Conservation (phyloP, 2,888 invertebrate species). For the Lysandra bellargus region DNA sequence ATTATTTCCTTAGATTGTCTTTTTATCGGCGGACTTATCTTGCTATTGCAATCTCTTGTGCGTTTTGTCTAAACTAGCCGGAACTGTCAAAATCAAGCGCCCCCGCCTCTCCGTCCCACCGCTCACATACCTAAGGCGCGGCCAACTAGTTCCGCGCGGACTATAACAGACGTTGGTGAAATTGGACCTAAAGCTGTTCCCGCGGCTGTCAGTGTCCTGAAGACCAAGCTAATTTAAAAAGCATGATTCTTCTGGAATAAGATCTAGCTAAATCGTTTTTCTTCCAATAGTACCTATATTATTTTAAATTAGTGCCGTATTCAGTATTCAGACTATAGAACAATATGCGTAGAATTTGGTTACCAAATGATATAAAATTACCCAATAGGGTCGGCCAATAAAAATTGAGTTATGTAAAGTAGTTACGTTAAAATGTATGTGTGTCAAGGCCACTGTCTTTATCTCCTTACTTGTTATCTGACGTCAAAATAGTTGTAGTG, state of each 20-base stretch:
- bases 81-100: too few species aligned
- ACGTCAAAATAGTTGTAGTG: constrained; percentile 39
- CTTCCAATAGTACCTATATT: background rate
- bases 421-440: constrained; percentile 15
- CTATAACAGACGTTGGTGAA: too few species aligned
- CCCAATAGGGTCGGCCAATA: constrained; percentile 10
- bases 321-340: background rate
- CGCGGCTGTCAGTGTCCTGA: too few species aligned
- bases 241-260: background rate
- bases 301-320: background rate
- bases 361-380: constrained; percentile 10
- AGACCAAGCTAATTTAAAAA: too few species aligned
- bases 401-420: constrained; percentile 28
- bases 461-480: constrained; percentile 12
- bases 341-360: constrained; percentile 6
- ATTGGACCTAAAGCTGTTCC: too few species aligned
- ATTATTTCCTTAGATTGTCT: too few species aligned
- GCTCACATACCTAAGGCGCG: too few species aligned
- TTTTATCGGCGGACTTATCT: too few species aligned
- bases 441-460: constrained; percentile 1
- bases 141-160: too few species aligned
- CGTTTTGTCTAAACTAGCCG: too few species aligned
- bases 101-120: too few species aligned
- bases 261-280: background rate
- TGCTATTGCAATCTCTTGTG: too few species aligned